Evolutionary conservation across 2,797 vertebrate genomes (phyloP).

Genomic region (Tolypeutes matacus): DNA sequence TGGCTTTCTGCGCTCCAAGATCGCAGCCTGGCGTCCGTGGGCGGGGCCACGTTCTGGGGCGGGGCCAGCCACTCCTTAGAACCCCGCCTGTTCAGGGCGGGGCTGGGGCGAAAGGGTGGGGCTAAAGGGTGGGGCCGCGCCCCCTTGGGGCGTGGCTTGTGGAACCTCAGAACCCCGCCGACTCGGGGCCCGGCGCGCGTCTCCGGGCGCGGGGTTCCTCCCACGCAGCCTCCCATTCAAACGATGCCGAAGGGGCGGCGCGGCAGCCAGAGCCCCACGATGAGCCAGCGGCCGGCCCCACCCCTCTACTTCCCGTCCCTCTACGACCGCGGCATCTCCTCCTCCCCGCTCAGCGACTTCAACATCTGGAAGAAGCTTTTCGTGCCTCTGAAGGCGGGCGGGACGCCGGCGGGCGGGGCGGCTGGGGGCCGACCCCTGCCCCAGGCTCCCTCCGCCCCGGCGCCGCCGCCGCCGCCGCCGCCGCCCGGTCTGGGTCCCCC

Average conservation of each 20-base stretch:
- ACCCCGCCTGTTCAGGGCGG: neutral
- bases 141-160: conserved; percentile 59
- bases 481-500: conserved; percentile 55
- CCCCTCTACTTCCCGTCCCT: conserved; percentile 86
- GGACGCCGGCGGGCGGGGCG: conserved; percentile 50
- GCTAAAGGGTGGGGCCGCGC: neutral
- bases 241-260: conserved; percentile 76
- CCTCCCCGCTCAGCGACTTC: conserved; percentile 73
- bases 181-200: conserved; percentile 58
- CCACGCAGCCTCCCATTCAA: conserved; percentile 79
- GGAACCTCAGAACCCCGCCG: conserved; percentile 52
- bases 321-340: conserved; percentile 82
- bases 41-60: neutral
- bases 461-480: conserved; percentile 56
- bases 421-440: conserved; percentile 64
- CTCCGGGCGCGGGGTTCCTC: conserved; percentile 75
- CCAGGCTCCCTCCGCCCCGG: conserved; percentile 44
- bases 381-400: conserved; percentile 66
- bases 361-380: conserved; percentile 79
- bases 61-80: fast-evolving
- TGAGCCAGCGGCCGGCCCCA: conserved; percentile 84
- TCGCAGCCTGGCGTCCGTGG: neutral
- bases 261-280: conserved; percentile 75
- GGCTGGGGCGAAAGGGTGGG: neutral
- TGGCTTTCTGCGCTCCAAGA: neutral